Evolutionary conservation across 23 tunicate genomes (phyloP).

Genomic region (Botrylloides violaceus): DNA sequence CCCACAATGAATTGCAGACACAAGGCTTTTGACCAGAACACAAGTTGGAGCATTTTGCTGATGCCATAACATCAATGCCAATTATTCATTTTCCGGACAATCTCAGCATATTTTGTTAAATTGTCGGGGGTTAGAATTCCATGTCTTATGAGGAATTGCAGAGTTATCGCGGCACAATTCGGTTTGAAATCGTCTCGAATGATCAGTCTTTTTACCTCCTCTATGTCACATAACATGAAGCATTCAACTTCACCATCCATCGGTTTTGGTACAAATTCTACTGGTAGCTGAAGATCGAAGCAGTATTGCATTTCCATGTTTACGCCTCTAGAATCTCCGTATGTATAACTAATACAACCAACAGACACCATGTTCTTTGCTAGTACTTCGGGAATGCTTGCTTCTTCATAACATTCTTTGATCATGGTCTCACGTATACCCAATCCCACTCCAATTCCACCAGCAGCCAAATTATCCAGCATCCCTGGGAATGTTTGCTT

Average conservation of each 20-base stretch:
- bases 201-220: slow-evolving; percentile 61
- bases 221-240: slow-evolving; percentile 59
- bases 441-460: slow-evolving; percentile 62
- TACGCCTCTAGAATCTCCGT: slow-evolving; percentile 63
- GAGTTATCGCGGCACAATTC: slow-evolving; percentile 85
- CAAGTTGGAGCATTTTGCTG: no score
- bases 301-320: slow-evolving; percentile 81
- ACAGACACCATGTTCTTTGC: slow-evolving; percentile 57
- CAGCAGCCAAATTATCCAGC: slow-evolving; percentile 95
- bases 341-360: slow-evolving; percentile 62
- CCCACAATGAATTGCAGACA: no score
- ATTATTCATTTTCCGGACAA: not conserved
- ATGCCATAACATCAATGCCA: not conserved
- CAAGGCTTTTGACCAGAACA: no score
- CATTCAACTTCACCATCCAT: slow-evolving; percentile 88
- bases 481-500: slow-evolving; percentile 87
- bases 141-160: slow-evolving; percentile 71
- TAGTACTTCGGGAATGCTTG: slow-evolving; percentile 61
- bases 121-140: slow-evolving; percentile 78
- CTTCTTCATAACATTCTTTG: slow-evolving; percentile 94
- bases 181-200: slow-evolving; percentile 73
- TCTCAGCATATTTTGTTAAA: slow-evolving; percentile 20
- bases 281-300: slow-evolving; percentile 88
- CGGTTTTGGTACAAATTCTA: slow-evolving; percentile 54
- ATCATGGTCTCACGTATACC: slow-evolving; percentile 70